phyloP scores from a whole-genome alignment of 2,888 invertebrate species.

The Phymatocera aterrima region DNA sequence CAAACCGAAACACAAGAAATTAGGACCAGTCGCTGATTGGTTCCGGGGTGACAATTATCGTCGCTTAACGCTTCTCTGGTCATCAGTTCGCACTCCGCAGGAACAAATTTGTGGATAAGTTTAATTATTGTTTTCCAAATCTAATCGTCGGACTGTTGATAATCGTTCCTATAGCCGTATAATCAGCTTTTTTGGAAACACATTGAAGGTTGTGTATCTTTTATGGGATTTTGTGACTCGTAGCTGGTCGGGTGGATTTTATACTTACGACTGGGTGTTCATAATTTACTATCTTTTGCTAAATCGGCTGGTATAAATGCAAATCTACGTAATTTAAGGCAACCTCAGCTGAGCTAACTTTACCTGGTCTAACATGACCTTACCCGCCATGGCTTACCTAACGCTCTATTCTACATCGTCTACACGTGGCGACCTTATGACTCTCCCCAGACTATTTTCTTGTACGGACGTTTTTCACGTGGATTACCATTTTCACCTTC shows the following conservation, averaged over 20 bases:
- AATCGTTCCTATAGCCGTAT: too few relatives aligned
- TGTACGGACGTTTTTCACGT: background rate
- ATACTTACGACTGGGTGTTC: background rate
- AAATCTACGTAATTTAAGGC: conserved; percentile 7
- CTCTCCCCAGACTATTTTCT: conserved; percentile 8
- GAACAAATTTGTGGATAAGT: too few relatives aligned
- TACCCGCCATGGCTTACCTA: conserved; percentile 26
- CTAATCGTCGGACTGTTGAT: too few relatives aligned
- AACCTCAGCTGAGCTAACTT: conserved; percentile 15
- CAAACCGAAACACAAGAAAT: background rate
- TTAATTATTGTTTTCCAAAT: too few relatives aligned
- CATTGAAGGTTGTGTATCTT: too few relatives aligned
- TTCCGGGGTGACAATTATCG: background rate
- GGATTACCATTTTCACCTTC: conserved; percentile 17
- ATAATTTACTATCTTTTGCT: background rate
- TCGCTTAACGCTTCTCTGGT: background rate
- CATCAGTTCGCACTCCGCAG: too few relatives aligned
- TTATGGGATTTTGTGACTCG: background rate
- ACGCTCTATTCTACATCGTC: conserved; percentile 24
- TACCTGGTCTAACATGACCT: conserved; percentile 21
- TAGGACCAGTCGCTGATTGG: background rate
- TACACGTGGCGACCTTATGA: conserved; percentile 11
- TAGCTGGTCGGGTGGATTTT: background rate
- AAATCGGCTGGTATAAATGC: conserved; percentile 23
- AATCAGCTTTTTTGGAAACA: too few relatives aligned